These are phyloP conservation scores for Brachionus paranguensis DNA, from an alignment of 1,140 invertebrate species.

Conservation along the genomic window DNA sequence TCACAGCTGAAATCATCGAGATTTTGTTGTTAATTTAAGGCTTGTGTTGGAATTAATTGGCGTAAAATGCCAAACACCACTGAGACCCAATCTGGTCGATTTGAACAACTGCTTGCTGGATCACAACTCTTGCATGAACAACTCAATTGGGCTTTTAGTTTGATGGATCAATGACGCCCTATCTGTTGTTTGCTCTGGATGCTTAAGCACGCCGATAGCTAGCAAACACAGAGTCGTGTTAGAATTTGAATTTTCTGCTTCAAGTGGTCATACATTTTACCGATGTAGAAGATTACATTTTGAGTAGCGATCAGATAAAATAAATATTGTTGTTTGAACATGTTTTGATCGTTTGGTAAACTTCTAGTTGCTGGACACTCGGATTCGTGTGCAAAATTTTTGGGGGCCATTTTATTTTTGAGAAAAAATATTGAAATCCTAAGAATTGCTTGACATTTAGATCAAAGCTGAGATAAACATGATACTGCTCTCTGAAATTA, in stretches of 20 bases:
- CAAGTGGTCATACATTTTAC: not conserved
- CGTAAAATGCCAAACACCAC: not conserved
- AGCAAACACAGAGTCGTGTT: not conserved
- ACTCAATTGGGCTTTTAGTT: not conserved
- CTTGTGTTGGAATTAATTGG: not conserved
- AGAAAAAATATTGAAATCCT: not conserved
- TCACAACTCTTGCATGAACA: not conserved
- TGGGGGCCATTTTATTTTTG: not conserved
- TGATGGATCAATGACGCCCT: slow-evolving; percentile 6
- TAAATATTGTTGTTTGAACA: not conserved
- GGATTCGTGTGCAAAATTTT: not conserved
- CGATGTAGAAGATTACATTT: not conserved
- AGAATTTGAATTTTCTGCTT: not conserved
- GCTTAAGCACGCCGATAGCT: not conserved
- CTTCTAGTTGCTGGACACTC: slow-evolving; percentile 1
- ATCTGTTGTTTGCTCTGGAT: not conserved
- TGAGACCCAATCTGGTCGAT: not conserved
- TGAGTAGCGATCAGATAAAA: not conserved
- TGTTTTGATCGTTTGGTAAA: not conserved
- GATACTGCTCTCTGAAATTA: not conserved
- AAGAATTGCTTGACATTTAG: not conserved
- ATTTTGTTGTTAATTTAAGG: not conserved
- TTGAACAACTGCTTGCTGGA: not conserved
- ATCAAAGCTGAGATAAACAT: not conserved
- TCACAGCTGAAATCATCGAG: not conserved